Evolutionary conservation across 2,888 invertebrate genomes (phyloP).

Genomic region (Siphlonurus alternatus): DNA sequence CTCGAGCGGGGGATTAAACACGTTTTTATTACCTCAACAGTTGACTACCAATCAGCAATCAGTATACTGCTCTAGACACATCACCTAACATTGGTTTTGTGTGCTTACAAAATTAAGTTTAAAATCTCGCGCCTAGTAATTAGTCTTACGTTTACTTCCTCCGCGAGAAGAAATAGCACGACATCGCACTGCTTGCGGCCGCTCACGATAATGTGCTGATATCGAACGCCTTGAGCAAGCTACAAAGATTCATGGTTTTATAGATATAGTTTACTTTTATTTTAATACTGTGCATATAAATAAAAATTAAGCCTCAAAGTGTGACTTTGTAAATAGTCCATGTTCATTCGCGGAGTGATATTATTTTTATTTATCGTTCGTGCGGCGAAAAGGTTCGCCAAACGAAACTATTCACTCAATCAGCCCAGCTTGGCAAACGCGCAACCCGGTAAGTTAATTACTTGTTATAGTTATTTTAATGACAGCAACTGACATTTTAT

Average conservation of each 20-base stretch:
- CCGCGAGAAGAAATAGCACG: neutral
- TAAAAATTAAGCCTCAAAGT: neutral
- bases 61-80: too few relatives aligned
- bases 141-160: neutral
- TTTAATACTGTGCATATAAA: neutral
- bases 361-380: neutral
- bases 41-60: too few relatives aligned
- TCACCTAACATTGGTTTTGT: too few relatives aligned
- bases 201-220: neutral
- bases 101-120: too few relatives aligned
- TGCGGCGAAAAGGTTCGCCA: neutral
- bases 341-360: neutral
- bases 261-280: neutral
- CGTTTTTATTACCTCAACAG: too few relatives aligned
- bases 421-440: neutral
- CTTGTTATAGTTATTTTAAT: neutral
- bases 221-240: neutral
- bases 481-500: too few relatives aligned
- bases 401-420: neutral
- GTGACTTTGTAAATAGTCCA: neutral
- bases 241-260: neutral
- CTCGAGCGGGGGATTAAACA: neutral
- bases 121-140: neutral
- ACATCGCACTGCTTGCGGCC: neutral
- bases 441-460: neutral